Percentiles rank a stretch among this genome's conserved stretches.
These are phyloP conservation scores for Metellina segmentata DNA, from an alignment of 2,888 invertebrate genomes.

Conservation along the genomic window DNA sequence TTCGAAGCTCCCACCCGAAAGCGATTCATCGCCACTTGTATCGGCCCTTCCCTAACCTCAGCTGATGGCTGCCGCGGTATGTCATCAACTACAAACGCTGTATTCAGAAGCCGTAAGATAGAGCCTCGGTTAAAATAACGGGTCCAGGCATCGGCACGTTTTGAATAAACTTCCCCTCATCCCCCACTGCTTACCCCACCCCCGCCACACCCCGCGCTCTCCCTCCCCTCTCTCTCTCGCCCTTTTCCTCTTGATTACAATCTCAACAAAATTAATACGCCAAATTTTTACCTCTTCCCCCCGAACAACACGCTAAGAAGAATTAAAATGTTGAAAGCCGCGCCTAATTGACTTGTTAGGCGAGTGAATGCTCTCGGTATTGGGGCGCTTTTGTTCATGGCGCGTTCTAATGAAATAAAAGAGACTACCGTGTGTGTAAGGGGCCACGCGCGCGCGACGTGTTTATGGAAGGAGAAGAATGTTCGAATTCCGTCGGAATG, in stretches of 20 bases:
- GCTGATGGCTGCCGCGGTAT: slow-evolving; percentile 65
- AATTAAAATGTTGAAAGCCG: slow-evolving; percentile 76
- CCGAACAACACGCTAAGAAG: slow-evolving; percentile 25
- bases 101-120: slow-evolving; percentile 65
- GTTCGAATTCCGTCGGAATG: too few relatives aligned
- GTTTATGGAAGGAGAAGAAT: too few relatives aligned
- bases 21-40: slow-evolving; percentile 53
- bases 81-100: slow-evolving; percentile 71
- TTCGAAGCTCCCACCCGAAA: background rate
- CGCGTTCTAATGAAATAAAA: slow-evolving; percentile 73
- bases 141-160: slow-evolving; percentile 72
- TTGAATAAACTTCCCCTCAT: slow-evolving; percentile 59
- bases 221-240: background rate
- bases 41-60: slow-evolving; percentile 13
- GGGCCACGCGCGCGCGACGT: slow-evolving; percentile 3
- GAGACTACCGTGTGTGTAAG: slow-evolving; percentile 26
- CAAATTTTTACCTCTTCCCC: slow-evolving; percentile 69
- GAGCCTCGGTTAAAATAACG: slow-evolving; percentile 74
- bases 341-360: slow-evolving; percentile 76
- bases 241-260: slow-evolving; percentile 73
- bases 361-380: slow-evolving; percentile 72
- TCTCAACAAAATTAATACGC: slow-evolving; percentile 77
- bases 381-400: slow-evolving; percentile 63
- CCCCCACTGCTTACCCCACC: background rate
- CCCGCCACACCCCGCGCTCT: background rate